Evolutionary conservation across 2,888 invertebrate species (phyloP).

Genomic region (Molanna angustata): DNA sequence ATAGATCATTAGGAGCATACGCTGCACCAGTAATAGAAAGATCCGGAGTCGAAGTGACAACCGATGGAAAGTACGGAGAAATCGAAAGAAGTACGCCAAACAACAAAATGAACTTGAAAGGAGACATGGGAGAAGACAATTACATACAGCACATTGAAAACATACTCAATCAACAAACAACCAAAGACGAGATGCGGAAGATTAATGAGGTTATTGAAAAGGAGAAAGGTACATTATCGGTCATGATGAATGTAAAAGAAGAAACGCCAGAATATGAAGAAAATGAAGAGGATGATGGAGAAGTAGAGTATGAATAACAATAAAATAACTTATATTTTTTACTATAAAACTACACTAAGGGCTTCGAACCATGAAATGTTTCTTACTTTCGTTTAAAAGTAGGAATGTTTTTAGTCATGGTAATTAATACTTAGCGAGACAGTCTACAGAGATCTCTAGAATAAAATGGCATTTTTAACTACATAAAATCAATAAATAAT

Average conservation of each 20-base stretch:
- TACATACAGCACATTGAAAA: constrained; percentile 22
- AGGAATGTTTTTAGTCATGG: no score
- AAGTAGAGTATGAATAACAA: constrained; percentile 44
- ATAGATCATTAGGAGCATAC: constrained; percentile 49
- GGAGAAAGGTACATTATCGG: not conserved
- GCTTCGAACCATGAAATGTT: no score
- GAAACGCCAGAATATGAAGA: constrained; percentile 44
- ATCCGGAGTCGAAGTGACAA: constrained; percentile 32
- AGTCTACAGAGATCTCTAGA: no score
- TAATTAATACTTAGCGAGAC: no score
- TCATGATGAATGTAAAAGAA: constrained; percentile 30
- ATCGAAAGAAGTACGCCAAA: constrained; percentile 11
- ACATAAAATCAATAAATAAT: no score
- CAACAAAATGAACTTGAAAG: constrained; percentile 13
- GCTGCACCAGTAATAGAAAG: constrained; percentile 40
- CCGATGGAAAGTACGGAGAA: constrained; percentile 27
- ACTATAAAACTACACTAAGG: no score
- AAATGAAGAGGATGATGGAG: constrained; percentile 40
- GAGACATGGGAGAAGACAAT: constrained; percentile 17
- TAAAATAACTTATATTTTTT: no score
- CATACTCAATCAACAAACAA: constrained; percentile 11
- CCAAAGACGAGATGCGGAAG: constrained; percentile 4
- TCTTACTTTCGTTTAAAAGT: no score
- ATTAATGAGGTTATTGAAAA: constrained; percentile 12
- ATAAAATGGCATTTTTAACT: no score